A percentile compares a stretch with the other conserved stretches of the same genome.
Conservation (phyloP, 2,113 vertebrate genomes). For the Bambusicola thoracicus region DNA sequence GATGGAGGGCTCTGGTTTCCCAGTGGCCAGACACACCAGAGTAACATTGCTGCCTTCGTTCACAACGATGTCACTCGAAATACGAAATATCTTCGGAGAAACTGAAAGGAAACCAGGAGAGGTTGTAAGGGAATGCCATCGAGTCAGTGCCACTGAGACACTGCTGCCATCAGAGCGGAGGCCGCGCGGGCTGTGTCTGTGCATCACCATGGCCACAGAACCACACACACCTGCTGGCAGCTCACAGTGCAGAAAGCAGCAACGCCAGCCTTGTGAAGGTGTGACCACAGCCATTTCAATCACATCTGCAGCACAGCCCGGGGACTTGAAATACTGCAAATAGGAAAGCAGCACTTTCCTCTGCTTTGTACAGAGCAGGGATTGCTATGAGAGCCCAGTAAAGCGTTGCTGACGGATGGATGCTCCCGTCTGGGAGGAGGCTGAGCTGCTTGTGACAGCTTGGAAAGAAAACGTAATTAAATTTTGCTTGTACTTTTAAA, state of each 20-base stretch:
- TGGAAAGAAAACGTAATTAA: not conserved
- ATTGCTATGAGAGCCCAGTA: not conserved
- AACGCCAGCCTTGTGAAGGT: accelerated
- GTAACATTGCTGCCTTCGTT: constrained; percentile 97
- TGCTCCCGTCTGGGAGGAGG: not conserved
- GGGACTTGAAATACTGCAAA: accelerated
- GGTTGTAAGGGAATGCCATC: not conserved
- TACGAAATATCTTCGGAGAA: constrained; percentile 96
- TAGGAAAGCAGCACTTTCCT: not conserved
- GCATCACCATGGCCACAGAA: accelerated
- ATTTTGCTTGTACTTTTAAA: not conserved
- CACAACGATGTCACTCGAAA: constrained; percentile 89
- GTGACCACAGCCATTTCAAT: too few species aligned
- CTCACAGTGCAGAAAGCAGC: not conserved
- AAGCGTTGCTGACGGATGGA: not conserved
- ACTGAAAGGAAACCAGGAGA: constrained; percentile 78
- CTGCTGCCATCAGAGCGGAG: not conserved
- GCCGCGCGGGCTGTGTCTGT: not conserved
- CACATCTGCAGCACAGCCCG: accelerated
- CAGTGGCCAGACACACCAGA: constrained; percentile 93
- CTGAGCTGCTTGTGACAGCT: not conserved
- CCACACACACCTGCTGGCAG: accelerated
- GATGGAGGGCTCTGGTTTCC: constrained; percentile 95
- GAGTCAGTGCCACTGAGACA: not conserved
- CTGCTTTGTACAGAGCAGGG: accelerated